Percentiles rank a stretch among this genome's conserved stretches.
Evolutionary conservation across 2,113 vertebrate genomes (phyloP).

Genomic region (Indicator indicator): DNA sequence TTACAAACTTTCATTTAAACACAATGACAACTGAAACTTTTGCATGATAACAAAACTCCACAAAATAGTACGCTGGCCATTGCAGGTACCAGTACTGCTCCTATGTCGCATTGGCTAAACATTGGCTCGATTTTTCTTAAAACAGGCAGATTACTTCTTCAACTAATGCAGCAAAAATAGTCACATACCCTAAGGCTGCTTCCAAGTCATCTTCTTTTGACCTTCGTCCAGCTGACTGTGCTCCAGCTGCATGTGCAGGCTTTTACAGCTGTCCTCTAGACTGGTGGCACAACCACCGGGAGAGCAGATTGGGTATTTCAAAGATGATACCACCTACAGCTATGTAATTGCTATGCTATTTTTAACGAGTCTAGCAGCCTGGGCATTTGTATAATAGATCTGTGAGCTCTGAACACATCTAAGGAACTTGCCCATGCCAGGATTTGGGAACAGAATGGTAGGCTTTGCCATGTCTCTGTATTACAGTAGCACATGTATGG

Average conservation of each 20-base stretch:
- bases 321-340: background rate
- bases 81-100: background rate
- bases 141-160: background rate
- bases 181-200: background rate
- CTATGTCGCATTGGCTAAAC: background rate
- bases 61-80: background rate
- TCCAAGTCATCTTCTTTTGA: background rate
- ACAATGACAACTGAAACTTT: background rate
- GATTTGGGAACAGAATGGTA: background rate
- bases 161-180: background rate
- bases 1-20: background rate
- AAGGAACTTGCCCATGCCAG: background rate
- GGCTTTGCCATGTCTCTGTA: background rate
- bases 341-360: background rate
- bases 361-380: background rate
- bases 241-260: background rate
- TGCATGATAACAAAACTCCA: background rate
- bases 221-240: background rate
- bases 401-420: background rate
- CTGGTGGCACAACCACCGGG: background rate
- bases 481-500: background rate
- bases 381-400: background rate
- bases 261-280: background rate
- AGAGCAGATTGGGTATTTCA: background rate
- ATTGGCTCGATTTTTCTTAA: background rate